A percentile compares a stretch with the other conserved stretches of the same genome.
phyloP scores from a whole-genome alignment of 1,140 invertebrate species.

The Drosophila tsacasi region DNA sequence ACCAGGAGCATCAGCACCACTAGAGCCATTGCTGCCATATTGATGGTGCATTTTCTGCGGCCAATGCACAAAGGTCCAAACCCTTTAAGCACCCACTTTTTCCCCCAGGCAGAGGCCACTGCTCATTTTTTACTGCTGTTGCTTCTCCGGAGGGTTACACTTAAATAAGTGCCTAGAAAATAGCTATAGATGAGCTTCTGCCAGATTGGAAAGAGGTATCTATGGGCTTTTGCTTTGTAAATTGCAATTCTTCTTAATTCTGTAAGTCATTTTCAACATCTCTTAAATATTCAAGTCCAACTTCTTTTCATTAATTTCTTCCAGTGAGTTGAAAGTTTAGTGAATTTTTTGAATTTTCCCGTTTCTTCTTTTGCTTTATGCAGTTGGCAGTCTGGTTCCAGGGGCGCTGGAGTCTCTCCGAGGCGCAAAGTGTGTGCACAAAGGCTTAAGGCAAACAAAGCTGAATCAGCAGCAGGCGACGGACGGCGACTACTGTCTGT shows the following conservation, averaged over 20 bases:
- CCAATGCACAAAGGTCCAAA: constrained; percentile 45
- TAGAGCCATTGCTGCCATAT: constrained; percentile 43
- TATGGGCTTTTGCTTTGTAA: background rate
- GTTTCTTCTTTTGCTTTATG: constrained; percentile 51
- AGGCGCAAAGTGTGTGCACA: constrained; percentile 83
- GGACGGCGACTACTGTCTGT: constrained; percentile 49
- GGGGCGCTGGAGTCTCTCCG: constrained; percentile 39
- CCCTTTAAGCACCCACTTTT: constrained; percentile 1
- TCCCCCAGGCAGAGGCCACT: constrained; percentile 17
- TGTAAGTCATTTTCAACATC: background rate
- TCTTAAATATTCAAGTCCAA: background rate
- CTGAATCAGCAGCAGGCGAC: constrained; percentile 74
- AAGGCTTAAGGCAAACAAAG: constrained; percentile 84
- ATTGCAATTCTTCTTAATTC: background rate
- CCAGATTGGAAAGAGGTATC: background rate
- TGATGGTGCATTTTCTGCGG: constrained; percentile 76
- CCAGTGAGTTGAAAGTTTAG: constrained; percentile 48
- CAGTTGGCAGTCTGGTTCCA: constrained; percentile 50
- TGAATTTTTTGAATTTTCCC: constrained; percentile 51
- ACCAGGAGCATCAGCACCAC: background rate
- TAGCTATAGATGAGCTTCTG: background rate
- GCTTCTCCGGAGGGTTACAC: constrained; percentile 10
- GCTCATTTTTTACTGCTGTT: constrained; percentile 55
- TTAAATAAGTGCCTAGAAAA: background rate
- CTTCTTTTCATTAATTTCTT: background rate